phyloP scores from a whole-genome alignment of 2,113 vertebrate genomes.

The Corynorhinus townsendii region DNA sequence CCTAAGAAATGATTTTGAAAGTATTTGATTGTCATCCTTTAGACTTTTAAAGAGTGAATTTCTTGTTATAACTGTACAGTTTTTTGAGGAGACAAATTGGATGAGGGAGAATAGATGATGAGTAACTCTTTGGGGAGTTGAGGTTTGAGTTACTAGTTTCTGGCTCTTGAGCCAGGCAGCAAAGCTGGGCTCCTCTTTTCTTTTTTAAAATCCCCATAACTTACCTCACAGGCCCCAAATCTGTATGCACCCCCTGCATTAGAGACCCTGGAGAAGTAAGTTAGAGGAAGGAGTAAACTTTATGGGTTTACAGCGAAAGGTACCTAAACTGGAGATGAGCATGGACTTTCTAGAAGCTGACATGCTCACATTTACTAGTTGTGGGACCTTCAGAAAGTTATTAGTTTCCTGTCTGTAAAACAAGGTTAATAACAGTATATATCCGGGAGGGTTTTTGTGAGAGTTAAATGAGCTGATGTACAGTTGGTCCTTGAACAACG shows the following conservation, averaged over 20 bases:
- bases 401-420: neutral
- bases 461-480: neutral
- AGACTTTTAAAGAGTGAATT: neutral
- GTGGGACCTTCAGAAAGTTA: neutral
- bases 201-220: too few relatives aligned
- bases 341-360: neutral
- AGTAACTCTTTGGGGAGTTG: neutral
- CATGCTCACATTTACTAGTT: neutral
- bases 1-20: neutral
- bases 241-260: neutral
- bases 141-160: neutral
- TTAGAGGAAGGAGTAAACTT: neutral
- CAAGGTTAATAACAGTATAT: neutral
- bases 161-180: neutral
- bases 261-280: neutral
- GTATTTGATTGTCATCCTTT: neutral
- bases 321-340: fast-evolving
- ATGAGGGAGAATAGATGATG: neutral
- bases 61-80: neutral
- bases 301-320: too few relatives aligned
- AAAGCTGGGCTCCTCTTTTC: neutral
- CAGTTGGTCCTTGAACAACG: neutral
- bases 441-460: neutral
- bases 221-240: neutral
- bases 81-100: neutral